Evolutionary conservation across 2,888 invertebrate genomes (phyloP), one percentile per base, ranked within the genome.

Genomic region (Cryptocheilus praepositus): DNA sequence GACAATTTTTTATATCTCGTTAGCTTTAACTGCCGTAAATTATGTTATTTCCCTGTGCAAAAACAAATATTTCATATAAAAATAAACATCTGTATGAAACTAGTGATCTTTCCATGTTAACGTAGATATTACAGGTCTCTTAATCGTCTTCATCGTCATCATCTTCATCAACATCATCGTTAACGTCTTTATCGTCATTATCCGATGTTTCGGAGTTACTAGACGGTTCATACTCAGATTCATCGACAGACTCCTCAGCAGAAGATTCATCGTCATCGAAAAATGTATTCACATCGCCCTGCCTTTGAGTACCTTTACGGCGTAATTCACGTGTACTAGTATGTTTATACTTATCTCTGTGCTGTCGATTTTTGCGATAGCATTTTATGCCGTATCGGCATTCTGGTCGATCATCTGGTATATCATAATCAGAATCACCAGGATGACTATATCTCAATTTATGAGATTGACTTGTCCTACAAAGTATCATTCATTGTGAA

Each of bases 381-480:
- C 94, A 94, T 4, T 81, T 77, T 11, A 86, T 86, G 0, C 93
- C 94, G 82, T 89, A 92, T 19, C 90, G 90, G 77, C 94, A 94
- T 58, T 85, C 88, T 7, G 91, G 91, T 57, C 90, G 90, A 16
- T 82, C 70, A 67, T 89, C 87, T 15, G 79, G 74, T 46, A 80
- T 80, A 3, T 90, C 90, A 89, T 92, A 93, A 87, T 94, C 93
- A 0, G 88, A 28, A 86, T 94, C 93, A 0, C 89, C 88, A 0
- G 93, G 93, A 89, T 95, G 94, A 71, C 92, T 91, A 85, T 90
- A 93, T 78, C 91, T 89, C 16, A 84, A 81, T 74, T 89, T 90
- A 85, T 95, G 94, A 3, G 87, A 85, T 0, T 91, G 88, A 85
- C 93, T 94, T 81, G 90, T 91, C 78, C 94, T 93, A 86, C n/a